phyloP scores from a whole-genome alignment of 1,140 invertebrate genomes.

The Cotesia typhae region DNA sequence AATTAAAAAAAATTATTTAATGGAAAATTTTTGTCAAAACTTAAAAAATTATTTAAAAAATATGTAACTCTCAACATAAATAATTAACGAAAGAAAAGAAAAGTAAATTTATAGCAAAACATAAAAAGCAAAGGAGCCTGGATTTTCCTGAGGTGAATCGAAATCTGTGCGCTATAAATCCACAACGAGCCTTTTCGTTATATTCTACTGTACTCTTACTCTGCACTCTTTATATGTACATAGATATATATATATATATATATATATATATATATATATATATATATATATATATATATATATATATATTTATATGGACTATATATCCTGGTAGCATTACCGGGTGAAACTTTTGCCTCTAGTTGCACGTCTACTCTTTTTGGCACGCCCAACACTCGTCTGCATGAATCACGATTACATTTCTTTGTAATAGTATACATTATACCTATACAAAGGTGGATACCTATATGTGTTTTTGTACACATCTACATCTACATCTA shows the following conservation, averaged over 20 bases:
- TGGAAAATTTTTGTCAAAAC: no score
- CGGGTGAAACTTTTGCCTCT: slow-evolving; percentile 3
- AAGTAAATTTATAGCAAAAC: background rate
- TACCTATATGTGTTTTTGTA: no score
- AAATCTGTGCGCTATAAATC: slow-evolving; percentile 28
- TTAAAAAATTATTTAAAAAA: background rate
- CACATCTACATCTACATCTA: no score
- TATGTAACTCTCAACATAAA: background rate
- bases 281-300: no score
- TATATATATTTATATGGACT: no score
- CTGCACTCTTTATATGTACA: slow-evolving; percentile 1
- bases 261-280: no score
- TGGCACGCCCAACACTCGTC: background rate
- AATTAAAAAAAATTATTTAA: no score
- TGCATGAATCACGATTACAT: slow-evolving; percentile 20
- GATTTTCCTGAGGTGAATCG: slow-evolving; percentile 32
- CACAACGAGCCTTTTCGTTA: no score
- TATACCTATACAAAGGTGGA: background rate
- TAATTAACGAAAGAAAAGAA: no score
- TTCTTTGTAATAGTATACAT: background rate
- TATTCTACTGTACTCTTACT: background rate
- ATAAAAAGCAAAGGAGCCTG: slow-evolving; percentile 3
- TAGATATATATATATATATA: no score
- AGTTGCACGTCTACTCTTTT: slow-evolving; percentile 8
- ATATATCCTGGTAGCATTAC: slow-evolving; percentile 4